phyloP scores from a whole-genome alignment of 1,140 invertebrate genomes.

The Aphelenchoides avenae region DNA sequence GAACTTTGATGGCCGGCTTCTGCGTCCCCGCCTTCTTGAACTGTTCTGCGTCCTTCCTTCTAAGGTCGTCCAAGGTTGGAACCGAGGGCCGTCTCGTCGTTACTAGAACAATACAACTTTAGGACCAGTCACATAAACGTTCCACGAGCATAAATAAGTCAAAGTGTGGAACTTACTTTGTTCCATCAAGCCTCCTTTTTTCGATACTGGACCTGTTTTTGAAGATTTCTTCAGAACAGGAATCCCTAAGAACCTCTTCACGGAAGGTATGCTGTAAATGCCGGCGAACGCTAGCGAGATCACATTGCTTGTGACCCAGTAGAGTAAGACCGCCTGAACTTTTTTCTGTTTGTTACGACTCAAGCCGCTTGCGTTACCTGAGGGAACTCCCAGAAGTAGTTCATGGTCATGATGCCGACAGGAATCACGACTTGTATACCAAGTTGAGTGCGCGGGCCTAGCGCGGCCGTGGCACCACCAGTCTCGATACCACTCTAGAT shows the following conservation, averaged over 20 bases:
- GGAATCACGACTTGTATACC: constrained; percentile 65
- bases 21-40: constrained; percentile 43
- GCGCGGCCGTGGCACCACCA: constrained; percentile 29
- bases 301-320: constrained; percentile 84
- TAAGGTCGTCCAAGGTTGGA: constrained; percentile 34
- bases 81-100: constrained; percentile 64
- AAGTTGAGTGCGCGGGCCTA: constrained; percentile 36
- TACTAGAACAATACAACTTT: not conserved
- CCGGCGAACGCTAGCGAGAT: constrained; percentile 78
- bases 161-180: no score
- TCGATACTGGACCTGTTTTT: no score
- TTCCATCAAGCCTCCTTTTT: no score
- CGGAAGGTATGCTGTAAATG: constrained; percentile 71
- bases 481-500: constrained; percentile 44
- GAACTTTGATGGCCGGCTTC: constrained; percentile 35
- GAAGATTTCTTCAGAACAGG: no score
- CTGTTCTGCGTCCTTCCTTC: constrained; percentile 36
- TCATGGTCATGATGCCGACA: no score
- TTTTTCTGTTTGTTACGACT: no score
- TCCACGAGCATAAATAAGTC: no score
- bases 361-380: no score
- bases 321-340: constrained; percentile 77
- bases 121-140: no score
- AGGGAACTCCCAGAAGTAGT: no score
- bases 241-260: no score